These are phyloP conservation scores for human DNA, from an alignment of 2,113 vertebrate species.

Conservation along the genomic window DNA sequence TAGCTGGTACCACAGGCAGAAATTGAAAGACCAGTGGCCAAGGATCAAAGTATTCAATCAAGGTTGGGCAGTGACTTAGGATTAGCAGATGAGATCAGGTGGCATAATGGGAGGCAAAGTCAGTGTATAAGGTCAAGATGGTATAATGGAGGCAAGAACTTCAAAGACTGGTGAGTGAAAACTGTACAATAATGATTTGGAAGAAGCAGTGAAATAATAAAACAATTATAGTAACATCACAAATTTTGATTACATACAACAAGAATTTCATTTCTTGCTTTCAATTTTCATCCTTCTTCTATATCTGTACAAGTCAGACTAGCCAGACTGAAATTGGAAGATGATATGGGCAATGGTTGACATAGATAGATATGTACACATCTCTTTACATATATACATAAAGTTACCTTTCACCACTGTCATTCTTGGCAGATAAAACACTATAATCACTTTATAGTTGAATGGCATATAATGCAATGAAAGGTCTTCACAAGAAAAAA, in stretches of 20 bases:
- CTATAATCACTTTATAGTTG: conserved; percentile 75
- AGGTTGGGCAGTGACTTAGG: neutral
- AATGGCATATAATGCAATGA: conserved; percentile 73
- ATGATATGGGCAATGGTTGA: neutral
- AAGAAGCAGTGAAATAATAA: neutral
- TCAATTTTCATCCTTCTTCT: neutral
- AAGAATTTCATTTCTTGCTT: neutral
- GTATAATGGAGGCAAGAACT: neutral
- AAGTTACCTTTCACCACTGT: conserved; percentile 65
- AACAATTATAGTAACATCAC: neutral
- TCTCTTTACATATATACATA: conserved; percentile 8
- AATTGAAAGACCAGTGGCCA: neutral
- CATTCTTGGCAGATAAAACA: conserved; percentile 78
- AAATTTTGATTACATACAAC: neutral
- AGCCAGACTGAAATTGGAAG: neutral
- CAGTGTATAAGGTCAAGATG: neutral
- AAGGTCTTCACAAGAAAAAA: conserved; percentile 72
- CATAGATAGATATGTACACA: conserved; percentile 27
- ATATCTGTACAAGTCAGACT: neutral
- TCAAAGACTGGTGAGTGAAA: neutral
- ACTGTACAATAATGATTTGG: neutral
- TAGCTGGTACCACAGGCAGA: no score
- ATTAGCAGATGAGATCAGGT: neutral
- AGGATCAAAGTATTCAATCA: neutral
- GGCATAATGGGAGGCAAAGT: neutral